phyloP scores from a whole-genome alignment of 2,797 vertebrate species.

The Ambastaia sidthimunki region DNA sequence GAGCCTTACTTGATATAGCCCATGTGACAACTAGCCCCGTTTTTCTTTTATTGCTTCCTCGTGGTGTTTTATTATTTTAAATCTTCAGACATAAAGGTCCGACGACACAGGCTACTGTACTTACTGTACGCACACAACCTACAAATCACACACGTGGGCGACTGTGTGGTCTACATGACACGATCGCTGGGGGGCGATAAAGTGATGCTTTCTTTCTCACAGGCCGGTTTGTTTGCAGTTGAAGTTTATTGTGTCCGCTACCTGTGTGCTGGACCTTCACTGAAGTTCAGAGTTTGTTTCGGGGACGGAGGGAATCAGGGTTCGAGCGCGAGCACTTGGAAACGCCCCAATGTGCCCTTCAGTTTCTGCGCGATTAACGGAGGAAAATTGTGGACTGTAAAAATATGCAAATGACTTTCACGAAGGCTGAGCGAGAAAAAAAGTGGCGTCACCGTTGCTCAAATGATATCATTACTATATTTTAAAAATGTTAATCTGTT shows the following conservation, averaged over 20 bases:
- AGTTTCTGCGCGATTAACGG: constrained; percentile 82
- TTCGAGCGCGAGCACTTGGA: constrained; percentile 16
- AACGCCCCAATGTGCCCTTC: constrained; percentile 53
- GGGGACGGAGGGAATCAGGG: background rate
- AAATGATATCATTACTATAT: constrained; percentile 94
- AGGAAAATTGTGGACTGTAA: constrained; percentile 77
- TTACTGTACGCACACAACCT: background rate
- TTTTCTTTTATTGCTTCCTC: too few species aligned
- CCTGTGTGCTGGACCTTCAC: constrained; percentile 3
- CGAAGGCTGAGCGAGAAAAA: constrained; percentile 82
- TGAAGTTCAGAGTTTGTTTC: background rate
- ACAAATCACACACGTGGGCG: background rate
- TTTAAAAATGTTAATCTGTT: constrained; percentile 94
- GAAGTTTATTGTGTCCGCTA: constrained; percentile 26
- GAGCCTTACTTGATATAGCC: too few species aligned
- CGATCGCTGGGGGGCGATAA: constrained; percentile 40
- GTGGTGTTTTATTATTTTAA: too few species aligned
- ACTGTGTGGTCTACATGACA: background rate
- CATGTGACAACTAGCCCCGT: too few species aligned
- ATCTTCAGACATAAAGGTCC: background rate
- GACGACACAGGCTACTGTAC: background rate
- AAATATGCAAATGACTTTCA: constrained; percentile 87
- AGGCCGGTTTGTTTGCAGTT: background rate
- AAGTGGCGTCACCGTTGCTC: constrained; percentile 89
- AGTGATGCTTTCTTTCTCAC: constrained; percentile 17